These are phyloP conservation scores for Octopus sinensis DNA, from an alignment of 1,140 invertebrate species.

Conservation along the genomic window DNA sequence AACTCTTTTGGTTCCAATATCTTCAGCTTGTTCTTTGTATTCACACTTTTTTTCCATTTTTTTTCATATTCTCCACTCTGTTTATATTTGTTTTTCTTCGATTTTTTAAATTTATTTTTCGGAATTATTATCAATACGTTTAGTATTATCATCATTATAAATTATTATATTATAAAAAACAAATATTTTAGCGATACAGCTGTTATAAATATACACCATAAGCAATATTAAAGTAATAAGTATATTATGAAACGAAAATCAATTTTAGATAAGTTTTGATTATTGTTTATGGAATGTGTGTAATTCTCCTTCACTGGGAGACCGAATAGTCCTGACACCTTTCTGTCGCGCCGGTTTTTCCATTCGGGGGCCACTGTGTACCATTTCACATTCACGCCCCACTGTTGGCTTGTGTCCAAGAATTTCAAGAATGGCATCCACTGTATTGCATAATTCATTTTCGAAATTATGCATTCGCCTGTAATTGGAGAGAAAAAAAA, in stretches of 20 bases:
- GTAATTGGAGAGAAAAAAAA: slow-evolving; percentile 28
- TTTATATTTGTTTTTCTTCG: too few species aligned
- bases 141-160: background rate
- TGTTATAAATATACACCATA: background rate
- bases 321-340: slow-evolving; percentile 30
- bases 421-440: slow-evolving; percentile 50
- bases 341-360: slow-evolving; percentile 28
- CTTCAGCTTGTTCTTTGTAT: too few species aligned
- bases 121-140: too few species aligned
- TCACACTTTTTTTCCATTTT: too few species aligned
- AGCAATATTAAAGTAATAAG: background rate
- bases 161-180: background rate
- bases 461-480: slow-evolving; percentile 55
- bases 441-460: slow-evolving; percentile 49
- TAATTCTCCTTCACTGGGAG: slow-evolving; percentile 29
- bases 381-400: background rate
- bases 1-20: too few species aligned
- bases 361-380: background rate
- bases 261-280: background rate
- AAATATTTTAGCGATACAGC: background rate
- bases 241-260: background rate
- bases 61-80: too few species aligned
- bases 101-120: too few species aligned
- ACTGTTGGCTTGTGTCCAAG: slow-evolving; percentile 50
- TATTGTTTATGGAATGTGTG: slow-evolving; percentile 31